Evolutionary conservation across 2,113 vertebrate species (phyloP).

Genomic region (Podarcis raffonei): DNA sequence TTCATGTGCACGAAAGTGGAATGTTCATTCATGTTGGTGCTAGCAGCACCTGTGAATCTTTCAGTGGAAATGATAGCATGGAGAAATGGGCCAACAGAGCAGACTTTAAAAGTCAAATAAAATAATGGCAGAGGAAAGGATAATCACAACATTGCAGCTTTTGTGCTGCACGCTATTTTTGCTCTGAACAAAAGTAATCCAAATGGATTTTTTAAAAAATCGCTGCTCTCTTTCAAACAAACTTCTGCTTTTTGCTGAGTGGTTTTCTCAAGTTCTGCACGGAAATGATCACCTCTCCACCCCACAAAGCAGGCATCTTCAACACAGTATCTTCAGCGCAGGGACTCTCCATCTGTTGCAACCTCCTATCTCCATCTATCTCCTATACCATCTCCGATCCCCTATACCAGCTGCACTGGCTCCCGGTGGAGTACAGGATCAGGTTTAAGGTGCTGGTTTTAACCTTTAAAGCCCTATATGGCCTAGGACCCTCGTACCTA

Average conservation of each 20-base stretch:
- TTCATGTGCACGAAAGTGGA: neutral
- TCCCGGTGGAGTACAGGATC: too few relatives aligned
- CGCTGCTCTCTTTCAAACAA: neutral
- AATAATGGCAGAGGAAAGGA: neutral
- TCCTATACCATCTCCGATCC: too few relatives aligned
- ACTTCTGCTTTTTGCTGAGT: neutral
- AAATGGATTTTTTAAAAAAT: neutral
- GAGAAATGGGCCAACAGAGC: neutral
- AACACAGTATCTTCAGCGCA: neutral
- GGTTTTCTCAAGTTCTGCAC: neutral
- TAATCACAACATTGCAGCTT: neutral
- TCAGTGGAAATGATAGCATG: constrained; percentile 5
- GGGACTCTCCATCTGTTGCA: neutral
- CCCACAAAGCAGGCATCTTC: neutral
- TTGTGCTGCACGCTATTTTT: neutral
- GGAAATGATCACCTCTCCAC: neutral
- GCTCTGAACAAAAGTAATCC: neutral
- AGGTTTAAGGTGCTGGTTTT: too few relatives aligned
- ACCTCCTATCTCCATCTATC: neutral
- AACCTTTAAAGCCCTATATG: too few relatives aligned
- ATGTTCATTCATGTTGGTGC: neutral
- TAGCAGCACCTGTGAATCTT: constrained; percentile 8
- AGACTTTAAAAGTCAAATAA: neutral
- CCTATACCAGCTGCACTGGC: too few relatives aligned
- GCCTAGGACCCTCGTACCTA: too few relatives aligned